Conservation (phyloP, 2,797 vertebrate species). For the Tragopan temminckii region DNA sequence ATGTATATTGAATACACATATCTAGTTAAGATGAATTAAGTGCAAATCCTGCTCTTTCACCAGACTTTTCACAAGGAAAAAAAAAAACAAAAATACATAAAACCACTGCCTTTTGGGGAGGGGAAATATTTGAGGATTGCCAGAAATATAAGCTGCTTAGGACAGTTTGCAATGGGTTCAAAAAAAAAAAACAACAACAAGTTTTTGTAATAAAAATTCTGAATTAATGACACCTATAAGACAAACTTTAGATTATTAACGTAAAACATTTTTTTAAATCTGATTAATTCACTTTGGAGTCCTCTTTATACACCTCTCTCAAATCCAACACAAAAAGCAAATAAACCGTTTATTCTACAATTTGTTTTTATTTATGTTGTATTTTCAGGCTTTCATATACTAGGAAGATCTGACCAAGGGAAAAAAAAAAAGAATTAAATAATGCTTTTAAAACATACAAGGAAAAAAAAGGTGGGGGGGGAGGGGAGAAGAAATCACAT, state of each 20-base stretch:
- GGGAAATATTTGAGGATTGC: conserved; percentile 26
- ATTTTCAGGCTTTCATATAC: background rate
- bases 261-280: background rate
- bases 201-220: background rate
- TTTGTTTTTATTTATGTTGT: background rate
- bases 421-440: background rate
- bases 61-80: conserved; percentile 20
- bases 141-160: conserved; percentile 7
- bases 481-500: no score
- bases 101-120: background rate
- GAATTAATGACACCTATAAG: background rate
- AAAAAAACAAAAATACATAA: background rate
- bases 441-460: background rate
- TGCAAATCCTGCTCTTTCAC: conserved; percentile 30
- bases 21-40: conserved; percentile 22
- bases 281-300: background rate
- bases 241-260: background rate
- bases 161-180: conserved; percentile 3
- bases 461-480: background rate
- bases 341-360: background rate
- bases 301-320: background rate
- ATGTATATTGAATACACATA: background rate
- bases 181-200: background rate
- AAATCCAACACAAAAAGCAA: background rate
- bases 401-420: background rate